Evolutionary conservation across 1,140 invertebrate species (phyloP), one percentile per base, ranked within the genome.

Genomic region (Latrodectus geometricus): DNA sequence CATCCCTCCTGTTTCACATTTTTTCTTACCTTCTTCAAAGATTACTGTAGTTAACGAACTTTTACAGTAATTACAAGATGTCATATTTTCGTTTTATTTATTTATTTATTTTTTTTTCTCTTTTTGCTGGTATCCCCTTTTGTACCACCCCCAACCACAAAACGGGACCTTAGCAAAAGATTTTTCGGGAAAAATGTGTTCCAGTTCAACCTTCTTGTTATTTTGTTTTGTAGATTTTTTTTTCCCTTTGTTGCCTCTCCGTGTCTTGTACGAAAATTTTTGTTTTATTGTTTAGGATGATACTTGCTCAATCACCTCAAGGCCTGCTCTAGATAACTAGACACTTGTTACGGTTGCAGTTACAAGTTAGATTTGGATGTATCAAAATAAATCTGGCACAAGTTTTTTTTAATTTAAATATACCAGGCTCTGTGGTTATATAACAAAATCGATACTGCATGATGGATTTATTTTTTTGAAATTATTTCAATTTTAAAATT

Each of bases 61-160:
- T 84, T 84, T 76, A 76, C 82, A 84, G 82, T 84, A 84, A 84
- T 84, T 84, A 84, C 74, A 54, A 75, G 72, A 84, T 76, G 73
- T 68, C 61, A 75, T 61, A 68, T 76, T 80, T 54, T 80, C 70
- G 17, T 11, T n/a, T n/a, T n/a, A n/a, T n/a, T n/a, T n/a, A n/a
- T n/a, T n/a, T n/a, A 54, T 70, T 52, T 84, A 68, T 68, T 35
- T 73, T 61, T 82, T 14, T 48, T 9, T 8, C 17, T 21, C 23
- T 70, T 48, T 9, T 14, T 50, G 61, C 49, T 54, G 21, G 35
- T 35, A 73, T 84, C 20, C 50, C 21, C 82, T 84, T 84, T 70
- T 75, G 73, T 82, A 48, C 35, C 8, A 56, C n/a, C n/a, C 35
- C 70, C 12, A 20, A 84, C 82, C 82, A 73, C 82, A 84, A 84